A percentile compares a stretch with the other conserved stretches of the same genome.
Evolutionary conservation across 2,888 invertebrate species (phyloP).

Genomic region (Anarsia innoxiella): DNA sequence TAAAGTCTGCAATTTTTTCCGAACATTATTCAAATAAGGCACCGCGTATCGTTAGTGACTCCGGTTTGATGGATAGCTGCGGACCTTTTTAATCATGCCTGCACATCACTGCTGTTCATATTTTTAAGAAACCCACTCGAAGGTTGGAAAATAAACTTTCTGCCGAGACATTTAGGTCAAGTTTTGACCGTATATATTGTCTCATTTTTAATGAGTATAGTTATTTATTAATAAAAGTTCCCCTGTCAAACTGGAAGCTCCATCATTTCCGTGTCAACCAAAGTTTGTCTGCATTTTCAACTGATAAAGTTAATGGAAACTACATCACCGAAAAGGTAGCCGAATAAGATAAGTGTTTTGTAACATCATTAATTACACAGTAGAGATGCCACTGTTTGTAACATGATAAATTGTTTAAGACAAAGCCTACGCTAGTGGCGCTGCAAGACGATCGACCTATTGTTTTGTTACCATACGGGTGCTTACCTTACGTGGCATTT

Average conservation of each 20-base stretch:
- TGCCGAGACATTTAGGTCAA: too few relatives aligned
- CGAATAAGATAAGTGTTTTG: constrained; percentile 16
- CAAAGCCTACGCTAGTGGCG: constrained; percentile 34
- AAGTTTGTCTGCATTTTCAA: constrained; percentile 8
- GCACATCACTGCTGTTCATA: constrained; percentile 6
- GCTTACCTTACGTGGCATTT: constrained; percentile 30
- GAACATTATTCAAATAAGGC: constrained; percentile 61
- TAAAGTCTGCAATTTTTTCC: constrained; percentile 1
- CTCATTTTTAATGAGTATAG: too few relatives aligned
- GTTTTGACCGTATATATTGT: too few relatives aligned
- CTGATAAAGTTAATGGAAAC: constrained; percentile 20
- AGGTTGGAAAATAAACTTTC: too few relatives aligned
- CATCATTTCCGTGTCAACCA: constrained; percentile 24
- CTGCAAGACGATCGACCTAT: too few relatives aligned
- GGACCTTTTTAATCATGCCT: constrained; percentile 63
- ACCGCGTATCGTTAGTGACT: constrained; percentile 48
- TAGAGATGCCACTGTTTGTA: constrained; percentile 20
- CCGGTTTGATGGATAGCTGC: constrained; percentile 64
- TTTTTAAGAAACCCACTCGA: too few relatives aligned
- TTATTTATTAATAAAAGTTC: constrained; percentile 39
- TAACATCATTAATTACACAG: constrained; percentile 23
- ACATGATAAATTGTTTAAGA: constrained; percentile 44
- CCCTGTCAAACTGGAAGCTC: constrained; percentile 38
- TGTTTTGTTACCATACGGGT: constrained; percentile 3
- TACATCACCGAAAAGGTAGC: constrained; percentile 16